Evolutionary conservation across 2,113 vertebrate species (phyloP), one percentile per base, ranked within the genome.

Genomic region (Colossoma macropomum): DNA sequence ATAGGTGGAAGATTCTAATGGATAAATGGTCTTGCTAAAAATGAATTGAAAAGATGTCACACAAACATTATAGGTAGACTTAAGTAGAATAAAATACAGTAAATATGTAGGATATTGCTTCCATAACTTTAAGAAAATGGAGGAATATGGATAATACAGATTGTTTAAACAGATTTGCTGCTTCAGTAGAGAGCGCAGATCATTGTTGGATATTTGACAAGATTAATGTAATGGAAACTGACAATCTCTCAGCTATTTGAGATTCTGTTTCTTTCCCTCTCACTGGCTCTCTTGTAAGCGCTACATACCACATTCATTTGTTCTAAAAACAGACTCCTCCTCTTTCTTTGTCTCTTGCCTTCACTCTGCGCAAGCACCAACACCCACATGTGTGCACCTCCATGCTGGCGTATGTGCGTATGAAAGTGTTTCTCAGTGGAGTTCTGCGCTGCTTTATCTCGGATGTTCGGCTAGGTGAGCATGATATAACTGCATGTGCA

Each of bases 111-210:
- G 54, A 21, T 15, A 23, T n/a, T 15, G 54, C 4, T 3, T 59
- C 19, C 17, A 17, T 16, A 52, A 52, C 5, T 11, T 45, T 45
- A 45, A 45, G 4, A 5, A 59, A 6, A 21, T 59, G 21, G 21
- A 38, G 34, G 34, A 77, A 63, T 34, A 12, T 16, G 38, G 2
- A 27, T 65, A n/a, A 45, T 45, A 45, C 19, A 1, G 32, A 60
- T 21, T 34, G 30, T 17, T 23, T 2, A 34, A 4, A 91, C 91
- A 85, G 89, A 77, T 84, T 81, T 77, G 75, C 84, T 87, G 88
- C 82, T 19, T 69, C 4, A 21, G 27, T 13, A 52, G 19, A 68
- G 60, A 21, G 19, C 0, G 19, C 52, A 68, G 13, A 16, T 56
- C 34, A 34, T 0, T 78, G 77, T 11, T 62, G 13, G n/a, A 27